Evolutionary conservation across 2,113 vertebrate genomes (phyloP).

Genomic region (Burhinus bistriatus): DNA sequence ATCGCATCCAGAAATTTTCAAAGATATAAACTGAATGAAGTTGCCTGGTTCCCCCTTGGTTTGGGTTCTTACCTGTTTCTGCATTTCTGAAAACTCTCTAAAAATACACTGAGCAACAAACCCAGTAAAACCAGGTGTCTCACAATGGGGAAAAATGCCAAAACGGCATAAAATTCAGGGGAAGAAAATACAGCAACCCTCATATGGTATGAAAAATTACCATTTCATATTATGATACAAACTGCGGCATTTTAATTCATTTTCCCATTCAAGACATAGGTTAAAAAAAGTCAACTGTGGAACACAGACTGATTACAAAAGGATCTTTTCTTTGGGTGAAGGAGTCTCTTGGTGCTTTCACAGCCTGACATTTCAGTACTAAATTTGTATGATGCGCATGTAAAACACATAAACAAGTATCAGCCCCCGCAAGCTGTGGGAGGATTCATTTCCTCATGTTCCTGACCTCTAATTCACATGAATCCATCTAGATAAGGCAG

Average conservation of each 20-base stretch:
- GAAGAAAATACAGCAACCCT: neutral
- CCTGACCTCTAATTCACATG: neutral
- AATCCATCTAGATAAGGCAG: neutral
- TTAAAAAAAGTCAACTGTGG: neutral
- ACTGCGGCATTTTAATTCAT: neutral
- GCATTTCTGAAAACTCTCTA: neutral
- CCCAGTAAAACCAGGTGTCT: neutral
- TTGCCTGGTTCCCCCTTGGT: rapidly evolving
- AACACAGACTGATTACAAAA: neutral
- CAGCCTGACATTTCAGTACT: rapidly evolving
- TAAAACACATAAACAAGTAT: neutral
- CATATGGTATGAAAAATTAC: rapidly evolving
- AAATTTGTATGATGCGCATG: neutral
- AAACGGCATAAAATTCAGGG: neutral
- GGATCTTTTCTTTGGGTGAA: neutral
- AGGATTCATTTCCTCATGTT: conserved; percentile 16
- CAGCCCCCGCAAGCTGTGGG: neutral
- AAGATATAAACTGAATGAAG: neutral
- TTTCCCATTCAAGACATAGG: neutral
- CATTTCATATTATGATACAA: neutral
- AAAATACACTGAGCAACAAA: neutral
- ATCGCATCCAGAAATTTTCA: neutral
- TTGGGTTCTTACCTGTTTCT: neutral
- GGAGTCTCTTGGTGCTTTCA: neutral
- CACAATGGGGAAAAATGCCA: neutral